Conservation (phyloP, 2,888 invertebrate genomes). For the Sepiola atlantica region DNA sequence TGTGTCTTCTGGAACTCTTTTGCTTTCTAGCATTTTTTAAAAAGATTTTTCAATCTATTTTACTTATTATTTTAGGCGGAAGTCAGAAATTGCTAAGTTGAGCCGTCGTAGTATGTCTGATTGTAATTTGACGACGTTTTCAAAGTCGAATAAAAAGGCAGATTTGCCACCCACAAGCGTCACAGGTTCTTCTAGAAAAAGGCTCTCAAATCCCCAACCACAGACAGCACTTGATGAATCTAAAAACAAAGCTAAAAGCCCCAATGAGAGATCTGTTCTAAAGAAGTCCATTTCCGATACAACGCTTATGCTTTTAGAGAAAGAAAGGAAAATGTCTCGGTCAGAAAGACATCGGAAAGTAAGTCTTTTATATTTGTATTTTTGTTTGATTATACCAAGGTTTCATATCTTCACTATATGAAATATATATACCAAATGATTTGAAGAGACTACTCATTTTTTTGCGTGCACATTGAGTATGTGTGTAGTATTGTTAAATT, state of each 20-base stretch:
- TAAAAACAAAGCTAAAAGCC: background rate
- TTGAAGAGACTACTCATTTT: no score
- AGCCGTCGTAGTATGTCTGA: background rate
- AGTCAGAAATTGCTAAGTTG: background rate
- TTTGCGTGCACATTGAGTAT: no score
- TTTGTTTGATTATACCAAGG: no score
- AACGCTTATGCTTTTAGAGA: background rate
- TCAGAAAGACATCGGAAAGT: slow-evolving; percentile 67
- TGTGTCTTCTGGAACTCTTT: background rate
- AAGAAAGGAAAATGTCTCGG: slow-evolving; percentile 52
- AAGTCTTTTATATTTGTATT: slow-evolving; percentile 24
- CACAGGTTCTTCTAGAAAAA: background rate
- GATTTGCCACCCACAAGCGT: background rate
- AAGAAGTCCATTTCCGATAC: background rate
- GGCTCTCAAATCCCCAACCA: background rate
- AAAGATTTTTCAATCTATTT: background rate
- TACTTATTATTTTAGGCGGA: background rate
- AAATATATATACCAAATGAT: no score
- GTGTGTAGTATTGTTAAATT: no score
- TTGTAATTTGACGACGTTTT: background rate
- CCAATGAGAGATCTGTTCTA: background rate
- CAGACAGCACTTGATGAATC: background rate
- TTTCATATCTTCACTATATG: no score
- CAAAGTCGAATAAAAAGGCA: background rate
- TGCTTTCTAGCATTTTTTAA: background rate